Conservation (phyloP, 2,797 vertebrate genomes). For the Geotrypetes seraphini region DNA sequence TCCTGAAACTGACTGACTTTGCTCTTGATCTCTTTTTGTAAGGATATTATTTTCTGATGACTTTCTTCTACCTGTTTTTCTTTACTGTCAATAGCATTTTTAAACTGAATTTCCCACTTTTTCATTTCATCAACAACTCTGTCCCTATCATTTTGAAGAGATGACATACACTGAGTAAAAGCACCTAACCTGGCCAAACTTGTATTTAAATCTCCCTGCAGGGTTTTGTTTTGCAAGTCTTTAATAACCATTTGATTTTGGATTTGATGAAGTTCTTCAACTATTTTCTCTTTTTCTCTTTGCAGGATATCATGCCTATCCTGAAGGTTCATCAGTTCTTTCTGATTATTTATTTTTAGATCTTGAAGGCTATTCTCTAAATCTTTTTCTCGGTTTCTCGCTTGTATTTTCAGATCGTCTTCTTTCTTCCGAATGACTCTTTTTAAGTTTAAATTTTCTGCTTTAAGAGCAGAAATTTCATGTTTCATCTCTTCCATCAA, state of each 20-base stretch:
- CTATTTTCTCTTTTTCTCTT: conserved; percentile 35
- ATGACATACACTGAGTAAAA: conserved; percentile 45
- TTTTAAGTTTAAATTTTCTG: conserved; percentile 51
- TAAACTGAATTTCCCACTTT: conserved; percentile 57
- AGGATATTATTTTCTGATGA: conserved; percentile 48
- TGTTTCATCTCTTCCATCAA: conserved; percentile 44
- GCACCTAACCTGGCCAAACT: conserved; percentile 53
- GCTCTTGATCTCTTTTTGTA: conserved; percentile 56
- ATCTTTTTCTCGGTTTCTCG: conserved; percentile 19
- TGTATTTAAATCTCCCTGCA: conserved; percentile 53
- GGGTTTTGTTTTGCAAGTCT: conserved; percentile 49
- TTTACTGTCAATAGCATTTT: conserved; percentile 61
- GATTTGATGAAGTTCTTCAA: conserved; percentile 34
- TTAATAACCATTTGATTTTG: conserved; percentile 39
- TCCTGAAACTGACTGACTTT: conserved; percentile 55
- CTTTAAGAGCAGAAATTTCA: conserved; percentile 31
- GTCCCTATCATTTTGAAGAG: conserved; percentile 44
- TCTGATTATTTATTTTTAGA: conserved; percentile 29
- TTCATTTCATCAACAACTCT: conserved; percentile 42
- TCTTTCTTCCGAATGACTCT: conserved; percentile 37
- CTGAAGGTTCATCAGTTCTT: conserved; percentile 46
- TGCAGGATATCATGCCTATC: conserved; percentile 43
- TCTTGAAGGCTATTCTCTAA: conserved; percentile 35
- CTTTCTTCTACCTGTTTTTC: conserved; percentile 65
- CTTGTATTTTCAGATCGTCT: conserved; percentile 28